phyloP scores from a whole-genome alignment of 2,113 vertebrate species.

The Mus musculus region DNA sequence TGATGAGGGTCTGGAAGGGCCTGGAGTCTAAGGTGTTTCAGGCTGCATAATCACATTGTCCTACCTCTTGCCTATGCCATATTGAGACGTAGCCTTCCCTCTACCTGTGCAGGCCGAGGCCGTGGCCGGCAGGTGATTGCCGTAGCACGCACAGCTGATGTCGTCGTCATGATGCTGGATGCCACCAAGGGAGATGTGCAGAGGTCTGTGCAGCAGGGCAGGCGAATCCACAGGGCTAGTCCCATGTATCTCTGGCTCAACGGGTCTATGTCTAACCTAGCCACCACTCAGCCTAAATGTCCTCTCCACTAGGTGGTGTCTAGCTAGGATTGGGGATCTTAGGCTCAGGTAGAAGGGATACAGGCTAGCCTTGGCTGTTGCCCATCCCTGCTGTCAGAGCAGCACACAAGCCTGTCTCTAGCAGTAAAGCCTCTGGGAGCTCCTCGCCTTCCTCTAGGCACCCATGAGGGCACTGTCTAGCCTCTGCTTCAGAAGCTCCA shows the following conservation, averaged over 20 bases:
- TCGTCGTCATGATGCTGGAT: conserved; percentile 99
- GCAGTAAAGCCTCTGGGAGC: not conserved
- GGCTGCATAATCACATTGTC: not conserved
- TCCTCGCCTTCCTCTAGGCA: not conserved
- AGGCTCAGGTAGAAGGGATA: not conserved
- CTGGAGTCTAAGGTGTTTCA: accelerated
- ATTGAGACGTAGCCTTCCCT: not conserved
- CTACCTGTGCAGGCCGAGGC: conserved; percentile 92
- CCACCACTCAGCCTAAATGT: not conserved
- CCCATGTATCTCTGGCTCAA: not conserved
- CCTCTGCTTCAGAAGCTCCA: not conserved
- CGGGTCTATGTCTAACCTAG: not conserved
- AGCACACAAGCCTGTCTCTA: not conserved
- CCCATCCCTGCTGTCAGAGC: not conserved
- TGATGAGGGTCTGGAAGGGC: too few species aligned
- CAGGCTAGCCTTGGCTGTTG: not conserved
- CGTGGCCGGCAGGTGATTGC: conserved; percentile 98
- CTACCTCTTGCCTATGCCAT: not conserved
- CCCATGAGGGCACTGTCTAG: not conserved
- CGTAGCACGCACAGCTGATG: conserved; percentile 97
- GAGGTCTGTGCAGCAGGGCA: not conserved
- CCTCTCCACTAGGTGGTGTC: not conserved
- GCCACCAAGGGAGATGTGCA: conserved; percentile 97
- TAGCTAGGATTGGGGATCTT: not conserved
- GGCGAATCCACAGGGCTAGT: not conserved